These are phyloP conservation scores for Seira sanloemensis DNA, from an alignment of 2,888 invertebrate genomes.

Conservation along the genomic window DNA sequence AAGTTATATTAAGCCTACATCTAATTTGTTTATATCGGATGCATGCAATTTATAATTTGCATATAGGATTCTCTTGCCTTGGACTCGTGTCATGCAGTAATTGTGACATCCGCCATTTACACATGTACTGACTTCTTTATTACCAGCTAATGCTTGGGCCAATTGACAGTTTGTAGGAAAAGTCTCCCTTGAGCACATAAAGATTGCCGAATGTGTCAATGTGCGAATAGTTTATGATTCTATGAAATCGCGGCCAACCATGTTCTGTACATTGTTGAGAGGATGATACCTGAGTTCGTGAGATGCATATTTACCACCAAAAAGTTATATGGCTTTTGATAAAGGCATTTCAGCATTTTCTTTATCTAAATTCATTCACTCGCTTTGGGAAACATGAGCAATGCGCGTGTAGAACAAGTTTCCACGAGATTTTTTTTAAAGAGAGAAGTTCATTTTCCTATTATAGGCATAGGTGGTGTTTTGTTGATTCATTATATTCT, in stretches of 20 bases:
- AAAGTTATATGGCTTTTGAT: background rate
- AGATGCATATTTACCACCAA: slow-evolving; percentile 39
- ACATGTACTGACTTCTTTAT: slow-evolving; percentile 44
- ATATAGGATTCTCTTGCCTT: background rate
- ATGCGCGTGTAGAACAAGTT: background rate
- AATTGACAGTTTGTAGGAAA: slow-evolving; percentile 41
- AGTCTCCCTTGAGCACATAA: background rate
- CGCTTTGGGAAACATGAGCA: background rate
- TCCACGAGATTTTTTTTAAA: background rate
- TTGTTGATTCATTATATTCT: too few relatives aligned
- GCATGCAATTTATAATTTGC: background rate
- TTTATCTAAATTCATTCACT: background rate
- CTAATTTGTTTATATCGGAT: slow-evolving; percentile 3
- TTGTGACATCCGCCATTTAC: slow-evolving; percentile 52
- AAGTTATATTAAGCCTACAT: background rate
- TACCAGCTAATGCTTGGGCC: slow-evolving; percentile 6
- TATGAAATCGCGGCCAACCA: slow-evolving; percentile 40
- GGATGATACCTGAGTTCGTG: slow-evolving; percentile 57
- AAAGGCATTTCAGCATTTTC: background rate
- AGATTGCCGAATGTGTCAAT: slow-evolving; percentile 40
- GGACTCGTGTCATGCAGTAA: slow-evolving; percentile 17
- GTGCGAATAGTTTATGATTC: slow-evolving; percentile 48
- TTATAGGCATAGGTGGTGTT: too few relatives aligned
- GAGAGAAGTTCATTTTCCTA: background rate
- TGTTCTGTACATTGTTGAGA: slow-evolving; percentile 11